Evolutionary conservation across 1,140 invertebrate species (phyloP).

Genomic region (Lepidurus packardi): DNA sequence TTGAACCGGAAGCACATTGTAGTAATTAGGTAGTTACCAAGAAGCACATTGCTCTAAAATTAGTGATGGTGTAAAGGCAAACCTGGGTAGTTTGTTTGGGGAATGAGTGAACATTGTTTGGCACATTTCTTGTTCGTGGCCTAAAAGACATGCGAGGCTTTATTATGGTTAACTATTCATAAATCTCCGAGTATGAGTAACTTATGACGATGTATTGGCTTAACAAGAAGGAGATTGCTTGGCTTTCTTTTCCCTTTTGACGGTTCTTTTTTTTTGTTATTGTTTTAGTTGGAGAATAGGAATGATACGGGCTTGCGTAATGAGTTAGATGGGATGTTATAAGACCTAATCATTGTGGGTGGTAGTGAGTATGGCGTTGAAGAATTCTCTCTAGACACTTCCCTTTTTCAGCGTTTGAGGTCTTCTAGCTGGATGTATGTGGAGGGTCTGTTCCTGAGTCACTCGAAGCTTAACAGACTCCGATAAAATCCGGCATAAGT

Average conservation of each 20-base stretch:
- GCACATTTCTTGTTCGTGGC: neutral
- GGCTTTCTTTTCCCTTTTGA: neutral
- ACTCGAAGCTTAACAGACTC: neutral
- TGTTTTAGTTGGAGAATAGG: neutral
- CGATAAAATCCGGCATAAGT: neutral
- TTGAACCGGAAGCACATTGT: slow-evolving; percentile 19
- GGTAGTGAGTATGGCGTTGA: neutral
- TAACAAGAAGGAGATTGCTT: neutral
- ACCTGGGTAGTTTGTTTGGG: neutral
- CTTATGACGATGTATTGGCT: slow-evolving; percentile 6
- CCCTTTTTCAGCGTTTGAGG: neutral
- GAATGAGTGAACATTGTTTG: slow-evolving; percentile 16
- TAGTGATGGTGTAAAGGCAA: neutral
- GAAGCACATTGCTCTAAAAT: neutral
- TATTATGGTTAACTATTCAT: slow-evolving; percentile 20
- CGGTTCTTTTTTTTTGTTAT: neutral
- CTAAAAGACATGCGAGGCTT: neutral
- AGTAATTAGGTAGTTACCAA: slow-evolving; percentile 5
- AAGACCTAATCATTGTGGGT: neutral
- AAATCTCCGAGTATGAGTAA: neutral
- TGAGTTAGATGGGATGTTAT: neutral
- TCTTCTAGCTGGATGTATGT: neutral
- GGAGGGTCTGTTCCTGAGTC: slow-evolving; percentile 13
- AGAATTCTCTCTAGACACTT: neutral
- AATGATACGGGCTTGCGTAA: neutral